These are phyloP conservation scores for Aphaenogaster ashmeadi DNA, from an alignment of 1,140 invertebrate genomes.

Conservation along the genomic window DNA sequence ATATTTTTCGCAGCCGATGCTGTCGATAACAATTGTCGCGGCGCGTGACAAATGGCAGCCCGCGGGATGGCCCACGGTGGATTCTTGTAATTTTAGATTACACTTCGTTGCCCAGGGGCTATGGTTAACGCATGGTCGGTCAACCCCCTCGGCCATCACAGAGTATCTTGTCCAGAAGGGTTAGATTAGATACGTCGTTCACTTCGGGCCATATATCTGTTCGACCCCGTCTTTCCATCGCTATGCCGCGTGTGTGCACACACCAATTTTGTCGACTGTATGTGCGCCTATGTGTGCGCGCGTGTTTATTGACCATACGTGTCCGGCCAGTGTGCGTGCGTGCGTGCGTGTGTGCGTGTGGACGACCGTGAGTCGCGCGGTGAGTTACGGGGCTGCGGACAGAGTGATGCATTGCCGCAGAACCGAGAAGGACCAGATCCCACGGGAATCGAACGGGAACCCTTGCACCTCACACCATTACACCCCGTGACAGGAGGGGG, in stretches of 20 bases:
- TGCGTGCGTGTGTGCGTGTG: slow-evolving; percentile 70
- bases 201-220: slow-evolving; percentile 84
- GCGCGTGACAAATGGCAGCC: slow-evolving; percentile 68
- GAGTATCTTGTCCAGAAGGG: slow-evolving; percentile 85
- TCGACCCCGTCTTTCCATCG: slow-evolving; percentile 81
- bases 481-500: slow-evolving; percentile 73
- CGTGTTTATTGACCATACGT: slow-evolving; percentile 83
- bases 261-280: neutral
- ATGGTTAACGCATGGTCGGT: slow-evolving; percentile 77
- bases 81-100: slow-evolving; percentile 80
- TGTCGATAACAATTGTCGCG: slow-evolving; percentile 74
- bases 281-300: slow-evolving; percentile 48
- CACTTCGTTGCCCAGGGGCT: slow-evolving; percentile 68
- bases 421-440: slow-evolving; percentile 85
- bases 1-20: slow-evolving; percentile 44
- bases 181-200: slow-evolving; percentile 87
- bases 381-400: slow-evolving; percentile 87
- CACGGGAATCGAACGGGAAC: slow-evolving; percentile 83
- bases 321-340: slow-evolving; percentile 51
- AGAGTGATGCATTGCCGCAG: slow-evolving; percentile 86
- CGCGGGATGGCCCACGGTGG: slow-evolving; percentile 39
- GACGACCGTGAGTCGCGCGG: slow-evolving; percentile 69
- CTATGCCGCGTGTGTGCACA: slow-evolving; percentile 62
- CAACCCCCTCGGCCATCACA: slow-evolving; percentile 76
- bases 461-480: slow-evolving; percentile 85